These are phyloP conservation scores for Myiagra hebetior DNA, from an alignment of 2,113 vertebrate species.

Conservation along the genomic window DNA sequence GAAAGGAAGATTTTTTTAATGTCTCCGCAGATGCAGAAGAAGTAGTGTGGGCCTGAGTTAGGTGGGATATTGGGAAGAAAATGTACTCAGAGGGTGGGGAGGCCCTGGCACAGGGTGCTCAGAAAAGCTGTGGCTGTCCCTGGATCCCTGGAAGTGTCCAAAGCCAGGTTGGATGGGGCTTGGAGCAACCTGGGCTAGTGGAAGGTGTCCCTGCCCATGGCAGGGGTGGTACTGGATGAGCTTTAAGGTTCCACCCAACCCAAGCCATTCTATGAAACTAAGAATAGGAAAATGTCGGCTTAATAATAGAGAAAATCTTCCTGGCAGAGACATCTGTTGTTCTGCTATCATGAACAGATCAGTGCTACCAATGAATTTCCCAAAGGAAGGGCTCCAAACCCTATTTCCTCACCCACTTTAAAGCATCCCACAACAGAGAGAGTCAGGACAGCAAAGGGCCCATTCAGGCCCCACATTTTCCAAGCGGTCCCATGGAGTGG, in stretches of 20 bases:
- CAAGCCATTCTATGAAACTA: not conserved
- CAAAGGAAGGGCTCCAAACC: not conserved
- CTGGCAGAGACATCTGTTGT: not conserved
- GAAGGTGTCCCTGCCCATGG: not conserved
- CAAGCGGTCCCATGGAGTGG: not conserved
- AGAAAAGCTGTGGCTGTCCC: not conserved
- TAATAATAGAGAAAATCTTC: not conserved
- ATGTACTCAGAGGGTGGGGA: rapidly evolving
- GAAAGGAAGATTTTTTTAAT: not conserved
- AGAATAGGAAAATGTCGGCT: not conserved
- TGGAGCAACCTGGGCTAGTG: not conserved
- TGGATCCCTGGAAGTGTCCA: not conserved
- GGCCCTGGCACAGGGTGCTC: not conserved
- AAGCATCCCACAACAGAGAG: not conserved
- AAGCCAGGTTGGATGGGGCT: not conserved
- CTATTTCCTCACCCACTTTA: rapidly evolving
- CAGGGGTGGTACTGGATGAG: rapidly evolving
- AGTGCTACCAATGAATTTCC: not conserved
- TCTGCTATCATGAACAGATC: not conserved
- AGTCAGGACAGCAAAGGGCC: too few species aligned
- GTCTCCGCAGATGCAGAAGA: not conserved
- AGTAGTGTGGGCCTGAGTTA: not conserved
- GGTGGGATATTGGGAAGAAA: not conserved
- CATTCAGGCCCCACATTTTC: rapidly evolving
- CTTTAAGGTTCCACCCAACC: not conserved